These are phyloP conservation scores for Remorina albescens DNA, from an alignment of 2,797 vertebrate genomes.

Conservation along the genomic window DNA sequence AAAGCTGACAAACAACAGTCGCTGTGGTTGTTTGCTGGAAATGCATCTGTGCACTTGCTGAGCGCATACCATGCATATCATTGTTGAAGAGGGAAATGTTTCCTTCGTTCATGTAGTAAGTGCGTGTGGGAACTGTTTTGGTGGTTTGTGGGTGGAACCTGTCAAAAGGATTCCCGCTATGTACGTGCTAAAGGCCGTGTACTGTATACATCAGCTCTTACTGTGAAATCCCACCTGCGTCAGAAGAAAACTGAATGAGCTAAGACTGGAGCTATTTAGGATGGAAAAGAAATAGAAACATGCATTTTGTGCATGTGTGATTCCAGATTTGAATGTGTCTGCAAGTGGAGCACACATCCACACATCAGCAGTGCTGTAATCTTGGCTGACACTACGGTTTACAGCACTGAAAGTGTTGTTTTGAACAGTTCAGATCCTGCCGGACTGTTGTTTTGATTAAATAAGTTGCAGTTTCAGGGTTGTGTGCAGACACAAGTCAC, in stretches of 20 bases:
- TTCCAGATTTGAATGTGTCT: conserved; percentile 11
- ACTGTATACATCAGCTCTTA: conserved; percentile 60
- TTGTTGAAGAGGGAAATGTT: conserved; percentile 18
- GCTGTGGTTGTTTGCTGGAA: conserved; percentile 55
- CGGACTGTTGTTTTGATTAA: background rate
- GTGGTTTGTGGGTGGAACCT: conserved; percentile 77
- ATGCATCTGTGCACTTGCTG: conserved; percentile 45
- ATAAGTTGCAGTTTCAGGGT: background rate
- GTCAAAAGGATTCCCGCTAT: conserved; percentile 70
- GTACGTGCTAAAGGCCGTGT: conserved; percentile 71
- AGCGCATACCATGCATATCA: conserved; percentile 27
- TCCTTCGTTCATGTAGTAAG: conserved; percentile 48
- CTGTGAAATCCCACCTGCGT: conserved; percentile 74
- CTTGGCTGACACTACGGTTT: conserved; percentile 10
- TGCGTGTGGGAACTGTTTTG: conserved; percentile 66
- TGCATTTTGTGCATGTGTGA: background rate
- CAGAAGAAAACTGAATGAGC: conserved; percentile 63
- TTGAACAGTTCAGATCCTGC: background rate
- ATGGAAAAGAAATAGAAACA: conserved; percentile 33
- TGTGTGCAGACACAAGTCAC: background rate
- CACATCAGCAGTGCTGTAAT: conserved; percentile 6
- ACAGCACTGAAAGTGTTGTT: conserved; percentile 1
- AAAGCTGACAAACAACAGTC: conserved; percentile 54
- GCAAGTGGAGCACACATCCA: background rate
- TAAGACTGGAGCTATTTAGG: conserved; percentile 26